Percentiles rank a stretch among this genome's conserved stretches.
Conservation (phyloP, 2,888 invertebrate species). For the Gymnosoma rotundatum region DNA sequence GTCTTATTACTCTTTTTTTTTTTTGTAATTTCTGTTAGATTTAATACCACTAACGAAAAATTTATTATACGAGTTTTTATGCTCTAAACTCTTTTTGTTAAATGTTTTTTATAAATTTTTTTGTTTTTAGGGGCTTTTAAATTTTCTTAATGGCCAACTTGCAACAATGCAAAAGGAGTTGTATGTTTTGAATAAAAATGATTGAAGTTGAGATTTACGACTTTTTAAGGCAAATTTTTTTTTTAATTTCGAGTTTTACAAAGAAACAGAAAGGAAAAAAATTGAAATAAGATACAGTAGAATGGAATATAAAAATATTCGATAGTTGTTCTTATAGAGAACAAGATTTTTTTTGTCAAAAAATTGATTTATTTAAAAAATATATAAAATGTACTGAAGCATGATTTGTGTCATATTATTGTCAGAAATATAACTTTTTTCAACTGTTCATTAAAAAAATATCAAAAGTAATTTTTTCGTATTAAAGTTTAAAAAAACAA, state of each 20-base stretch:
- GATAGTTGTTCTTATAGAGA: neutral
- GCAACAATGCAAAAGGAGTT: constrained; percentile 29
- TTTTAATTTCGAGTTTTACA: constrained; percentile 7
- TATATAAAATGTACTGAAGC: too few species aligned
- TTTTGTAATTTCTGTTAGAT: neutral
- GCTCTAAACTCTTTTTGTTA: constrained; percentile 7
- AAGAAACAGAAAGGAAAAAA: neutral
- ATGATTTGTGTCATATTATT: too few species aligned
- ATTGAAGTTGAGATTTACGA: constrained; percentile 64
- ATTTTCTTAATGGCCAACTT: constrained; percentile 48
- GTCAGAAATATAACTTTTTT: too few species aligned
- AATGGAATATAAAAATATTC: too few species aligned
- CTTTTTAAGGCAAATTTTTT: constrained; percentile 34
- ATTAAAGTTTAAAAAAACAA: too few species aligned
- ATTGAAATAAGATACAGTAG: constrained; percentile 8
- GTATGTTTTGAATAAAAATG: constrained; percentile 65
- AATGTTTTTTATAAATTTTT: neutral
- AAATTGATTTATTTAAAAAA: too few species aligned
- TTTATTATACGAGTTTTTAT: constrained; percentile 26
- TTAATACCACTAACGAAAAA: constrained; percentile 24
- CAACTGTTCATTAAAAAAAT: too few species aligned
- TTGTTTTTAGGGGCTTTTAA: constrained; percentile 18
- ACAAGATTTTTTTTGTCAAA: too few species aligned
- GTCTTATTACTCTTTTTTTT: neutral
- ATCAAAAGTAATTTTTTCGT: too few species aligned